Evolutionary conservation across 2,113 vertebrate species (phyloP), one percentile per base, ranked within the genome.

Genomic region (Lepisosteus oculatus): DNA sequence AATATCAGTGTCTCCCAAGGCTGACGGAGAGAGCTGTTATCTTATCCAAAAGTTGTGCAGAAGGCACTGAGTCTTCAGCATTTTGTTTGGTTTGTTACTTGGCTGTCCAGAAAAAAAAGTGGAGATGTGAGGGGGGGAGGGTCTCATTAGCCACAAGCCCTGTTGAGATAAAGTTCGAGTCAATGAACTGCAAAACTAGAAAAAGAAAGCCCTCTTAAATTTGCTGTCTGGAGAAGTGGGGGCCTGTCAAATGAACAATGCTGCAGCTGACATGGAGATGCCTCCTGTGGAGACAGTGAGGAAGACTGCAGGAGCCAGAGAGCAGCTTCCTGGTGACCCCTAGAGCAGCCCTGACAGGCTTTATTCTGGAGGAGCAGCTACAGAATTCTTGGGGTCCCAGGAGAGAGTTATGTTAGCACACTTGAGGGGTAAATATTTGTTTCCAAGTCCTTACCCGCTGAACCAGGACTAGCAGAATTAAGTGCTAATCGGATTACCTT

Each of bases 401-500:
- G 62, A 62, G 68, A 51, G 8, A 51, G 62, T n/a, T 62, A 13
- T 44, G 11, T 67, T 71, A 66, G 68, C 65, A 62, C 13, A 43
- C 45, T 47, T 68, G 54, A 71, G 55, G 68, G 71, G 61, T 68
- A 65, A 71, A 74, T 65, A 71, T 68, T 70, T 67, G 45, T 74
- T 65, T 74, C 64, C 14, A 17, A 56, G 47, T 68, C 72, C 65
- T 61, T 61, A 57, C 47, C 51, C 45, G 11, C 69, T 72, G 51
- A 71, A 64, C 72, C 55, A 12, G 14, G 59, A 74, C 59, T 29
- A 8, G 72, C 56, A 62, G 69, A 70, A 70, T 77, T 70, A 68
- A 15, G 68, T 67, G 13, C 76, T 71, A 77, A 73, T 71, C 76
- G 67, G 66, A 74, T 77, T 71, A 71, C 55, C 65, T 73, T 70